Conservation (phyloP, 2,797 vertebrate species). For the Phalanger gymnotis region DNA sequence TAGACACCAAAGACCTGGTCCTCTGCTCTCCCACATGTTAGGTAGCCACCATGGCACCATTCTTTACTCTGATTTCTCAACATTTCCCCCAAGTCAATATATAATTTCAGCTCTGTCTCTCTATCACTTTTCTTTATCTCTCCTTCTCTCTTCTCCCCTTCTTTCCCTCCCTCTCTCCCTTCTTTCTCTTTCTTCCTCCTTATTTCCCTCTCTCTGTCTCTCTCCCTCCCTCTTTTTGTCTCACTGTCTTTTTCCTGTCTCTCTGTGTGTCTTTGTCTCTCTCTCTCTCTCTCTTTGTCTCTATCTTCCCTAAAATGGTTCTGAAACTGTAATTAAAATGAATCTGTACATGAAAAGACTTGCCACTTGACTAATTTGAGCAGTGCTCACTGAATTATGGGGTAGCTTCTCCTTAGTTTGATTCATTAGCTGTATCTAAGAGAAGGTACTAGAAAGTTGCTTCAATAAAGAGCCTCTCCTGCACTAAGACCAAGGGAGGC, state of each 20-base stretch:
- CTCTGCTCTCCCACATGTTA: no score
- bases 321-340: neutral
- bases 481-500: neutral
- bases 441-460: neutral
- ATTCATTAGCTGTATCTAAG: neutral
- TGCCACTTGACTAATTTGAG: neutral
- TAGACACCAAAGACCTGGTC: neutral
- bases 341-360: slow-evolving; percentile 15
- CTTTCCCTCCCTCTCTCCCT: neutral
- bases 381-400: neutral
- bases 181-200: no score
- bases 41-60: neutral
- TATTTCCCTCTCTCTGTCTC: neutral
- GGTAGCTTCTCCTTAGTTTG: neutral
- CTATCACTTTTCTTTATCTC: neutral
- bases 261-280: neutral
- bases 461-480: neutral
- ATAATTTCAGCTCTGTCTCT: neutral
- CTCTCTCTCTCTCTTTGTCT: neutral
- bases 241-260: no score
- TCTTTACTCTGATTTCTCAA: neutral
- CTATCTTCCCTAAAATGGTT: neutral
- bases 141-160: neutral
- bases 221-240: rapidly evolving
- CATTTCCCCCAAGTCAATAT: neutral